Base-by-base conservation (phyloP, 2,113 vertebrate genomes). In the Ptilonorhynchus violaceus region DNA sequence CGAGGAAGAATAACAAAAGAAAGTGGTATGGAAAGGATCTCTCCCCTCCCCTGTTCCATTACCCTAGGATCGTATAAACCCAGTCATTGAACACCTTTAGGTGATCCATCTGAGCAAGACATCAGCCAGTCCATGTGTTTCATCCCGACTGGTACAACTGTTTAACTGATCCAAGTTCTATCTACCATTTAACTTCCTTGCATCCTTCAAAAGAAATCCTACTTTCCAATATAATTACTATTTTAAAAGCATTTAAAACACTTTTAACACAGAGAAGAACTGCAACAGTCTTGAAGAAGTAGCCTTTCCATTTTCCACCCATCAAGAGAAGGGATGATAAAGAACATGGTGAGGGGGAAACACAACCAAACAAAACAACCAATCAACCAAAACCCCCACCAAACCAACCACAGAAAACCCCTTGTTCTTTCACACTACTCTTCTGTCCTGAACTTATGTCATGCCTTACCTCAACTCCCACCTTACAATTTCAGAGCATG, bases 321-420 rank as follows among this genome's bases (percentile, higher is more conserved):
- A 31, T 7, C 20, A 14, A 33, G 33, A 82, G 4, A 46, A 25
- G 12, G 10, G 27, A 59, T 13, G 21, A 35, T 11, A 55, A 46
- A 74, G 10, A 88, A 53, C 16, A 22, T 1, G 3, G 2, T 0
- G 28, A 7, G 9, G 28, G 37, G 3, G 6, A 50, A 15, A 17
- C 17, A 35, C 27, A 68, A 47, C 28, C 21, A 55, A 69, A 42
- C 16, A 7, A 21, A 72, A 13, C 7, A n/a, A 47, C 24, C 50
- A 55, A 53, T 13, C 20, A 42, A 35, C 2, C 15, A 39, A 56
- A 16, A 7, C 1, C 19, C 8, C 33, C 30, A 64, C 9, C 64
- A 44, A 78, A 56, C 6, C 33, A 56, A 63, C 5, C 17, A 39
- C 37, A 37, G n/a, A 46, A 25, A 63, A 41, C 1, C 5, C 4